Percentiles rank a stretch among this genome's conserved stretches.
Conservation (phyloP, 2,888 invertebrate species). For the Polylopha cassiicola region DNA sequence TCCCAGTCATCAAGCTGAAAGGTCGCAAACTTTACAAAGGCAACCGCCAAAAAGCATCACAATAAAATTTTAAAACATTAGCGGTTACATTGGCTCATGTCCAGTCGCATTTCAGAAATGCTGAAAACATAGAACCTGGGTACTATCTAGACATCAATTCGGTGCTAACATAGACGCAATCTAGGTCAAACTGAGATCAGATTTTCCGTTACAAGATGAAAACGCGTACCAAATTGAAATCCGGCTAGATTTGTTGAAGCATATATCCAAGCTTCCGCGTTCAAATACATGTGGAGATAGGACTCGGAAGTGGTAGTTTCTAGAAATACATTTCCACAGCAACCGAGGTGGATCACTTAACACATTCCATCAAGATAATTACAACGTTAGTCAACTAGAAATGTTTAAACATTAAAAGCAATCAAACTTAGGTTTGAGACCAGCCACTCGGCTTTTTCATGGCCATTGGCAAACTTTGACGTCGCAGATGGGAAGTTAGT, state of each 20-base stretch:
- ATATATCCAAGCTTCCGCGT: conserved; percentile 7
- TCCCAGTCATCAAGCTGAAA: neutral
- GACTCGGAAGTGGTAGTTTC: neutral
- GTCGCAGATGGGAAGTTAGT: conserved; percentile 9
- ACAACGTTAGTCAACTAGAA: no score
- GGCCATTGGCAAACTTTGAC: conserved; percentile 6
- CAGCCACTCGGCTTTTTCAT: neutral
- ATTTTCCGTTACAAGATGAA: conserved; percentile 7
- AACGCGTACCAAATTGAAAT: conserved; percentile 8
- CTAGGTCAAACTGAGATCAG: conserved; percentile 5
- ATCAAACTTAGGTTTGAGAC: neutral
- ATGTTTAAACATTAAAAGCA: neutral
- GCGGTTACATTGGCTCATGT: conserved; percentile 17
- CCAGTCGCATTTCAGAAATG: conserved; percentile 10
- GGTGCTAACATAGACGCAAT: no score
- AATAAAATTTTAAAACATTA: conserved; percentile 9
- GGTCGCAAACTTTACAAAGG: conserved; percentile 4
- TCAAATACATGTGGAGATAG: conserved; percentile 8
- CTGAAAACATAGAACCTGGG: conserved; percentile 5
- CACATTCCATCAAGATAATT: no score
- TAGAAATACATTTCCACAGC: no score
- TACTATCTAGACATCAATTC: no score
- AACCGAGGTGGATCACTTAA: no score
- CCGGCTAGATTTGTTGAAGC: conserved; percentile 10
- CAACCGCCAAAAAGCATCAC: conserved; percentile 16